Conservation (phyloP, 1,140 invertebrate species). For the Aplysia californica region DNA sequence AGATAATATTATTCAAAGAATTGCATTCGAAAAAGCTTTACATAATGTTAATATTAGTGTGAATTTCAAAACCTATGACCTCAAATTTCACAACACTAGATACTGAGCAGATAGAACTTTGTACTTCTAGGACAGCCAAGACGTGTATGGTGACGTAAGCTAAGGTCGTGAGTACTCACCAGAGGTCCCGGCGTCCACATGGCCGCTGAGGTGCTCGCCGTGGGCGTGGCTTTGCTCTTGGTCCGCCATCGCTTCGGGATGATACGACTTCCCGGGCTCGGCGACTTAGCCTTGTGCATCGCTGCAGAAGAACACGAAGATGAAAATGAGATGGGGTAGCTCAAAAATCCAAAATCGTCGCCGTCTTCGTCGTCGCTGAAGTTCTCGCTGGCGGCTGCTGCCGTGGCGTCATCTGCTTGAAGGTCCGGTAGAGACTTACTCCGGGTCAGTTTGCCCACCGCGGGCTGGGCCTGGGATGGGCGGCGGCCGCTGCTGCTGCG, state of each 20-base stretch:
- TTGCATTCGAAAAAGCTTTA: too few species aligned
- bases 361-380: conserved; percentile 57
- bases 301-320: conserved; percentile 45
- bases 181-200: conserved; percentile 29
- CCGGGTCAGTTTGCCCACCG: conserved; percentile 11
- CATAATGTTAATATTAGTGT: too few species aligned
- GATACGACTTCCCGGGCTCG: conserved; percentile 4
- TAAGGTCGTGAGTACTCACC: conserved; percentile 20
- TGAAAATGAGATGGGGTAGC: conserved; percentile 37
- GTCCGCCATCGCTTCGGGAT: conserved; percentile 21
- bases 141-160: too few species aligned
- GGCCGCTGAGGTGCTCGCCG: neutral
- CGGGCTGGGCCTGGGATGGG: neutral
- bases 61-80: too few species aligned
- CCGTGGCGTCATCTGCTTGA: conserved; percentile 31
- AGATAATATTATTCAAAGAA: too few species aligned
- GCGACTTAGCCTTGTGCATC: conserved; percentile 53
- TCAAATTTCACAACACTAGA: too few species aligned
- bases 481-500: neutral
- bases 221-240: conserved; percentile 11
- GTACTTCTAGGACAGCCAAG: too few species aligned
- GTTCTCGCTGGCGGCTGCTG: conserved; percentile 9
- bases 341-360: conserved; percentile 61
- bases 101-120: too few species aligned
- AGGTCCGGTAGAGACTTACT: conserved; percentile 54